phyloP scores from a whole-genome alignment of 2,797 vertebrate species.

The Alectoris magna region DNA sequence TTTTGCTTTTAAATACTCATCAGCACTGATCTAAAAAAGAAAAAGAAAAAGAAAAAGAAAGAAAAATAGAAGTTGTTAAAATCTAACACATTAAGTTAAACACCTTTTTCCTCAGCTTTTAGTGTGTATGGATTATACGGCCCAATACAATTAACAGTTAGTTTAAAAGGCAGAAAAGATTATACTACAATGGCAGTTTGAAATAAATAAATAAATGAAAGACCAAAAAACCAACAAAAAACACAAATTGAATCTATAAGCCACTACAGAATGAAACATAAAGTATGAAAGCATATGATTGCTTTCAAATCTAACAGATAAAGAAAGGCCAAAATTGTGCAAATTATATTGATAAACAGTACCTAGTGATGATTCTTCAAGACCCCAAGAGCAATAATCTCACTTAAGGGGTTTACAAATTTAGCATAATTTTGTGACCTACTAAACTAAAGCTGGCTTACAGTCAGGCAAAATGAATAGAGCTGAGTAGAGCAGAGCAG shows the following conservation, averaged over 20 bases:
- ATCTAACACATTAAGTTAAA: neutral
- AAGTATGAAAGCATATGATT: neutral
- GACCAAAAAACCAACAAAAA: no score
- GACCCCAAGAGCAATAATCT: neutral
- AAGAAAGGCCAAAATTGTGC: neutral
- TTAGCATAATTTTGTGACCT: neutral
- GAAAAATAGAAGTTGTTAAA: neutral
- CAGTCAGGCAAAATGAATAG: neutral
- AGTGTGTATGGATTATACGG: neutral
- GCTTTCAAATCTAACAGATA: neutral
- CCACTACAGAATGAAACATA: neutral
- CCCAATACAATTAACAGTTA: neutral
- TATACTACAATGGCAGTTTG: neutral
- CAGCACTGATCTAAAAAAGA: neutral
- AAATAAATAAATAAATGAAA: neutral
- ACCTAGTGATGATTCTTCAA: neutral
- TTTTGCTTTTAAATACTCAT: neutral
- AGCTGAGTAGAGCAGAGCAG: neutral
- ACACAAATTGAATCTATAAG: neutral
- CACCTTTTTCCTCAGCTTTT: neutral
- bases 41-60: no score
- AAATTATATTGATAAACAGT: neutral
- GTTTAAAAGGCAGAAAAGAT: slow-evolving; percentile 34
- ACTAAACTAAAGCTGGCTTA: neutral
- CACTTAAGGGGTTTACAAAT: neutral